Evolutionary conservation across 53 echinoderm and acorn worm species (phyloP), one percentile per base, ranked within the genome.

Genomic region (Apostichopus leukothele): DNA sequence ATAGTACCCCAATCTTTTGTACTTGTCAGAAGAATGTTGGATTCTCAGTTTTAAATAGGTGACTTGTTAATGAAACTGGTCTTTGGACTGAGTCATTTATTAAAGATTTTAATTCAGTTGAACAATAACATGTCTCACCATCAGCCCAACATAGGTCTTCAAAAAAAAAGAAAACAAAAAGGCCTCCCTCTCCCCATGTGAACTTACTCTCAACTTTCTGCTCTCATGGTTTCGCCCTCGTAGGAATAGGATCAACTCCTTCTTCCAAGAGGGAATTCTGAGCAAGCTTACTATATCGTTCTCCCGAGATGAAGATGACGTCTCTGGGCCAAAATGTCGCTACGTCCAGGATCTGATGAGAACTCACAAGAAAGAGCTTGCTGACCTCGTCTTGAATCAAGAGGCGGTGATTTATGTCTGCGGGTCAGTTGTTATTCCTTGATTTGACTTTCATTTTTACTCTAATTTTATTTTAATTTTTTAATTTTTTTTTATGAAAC

Each of bases 261-360:
- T 92, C 81, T 59, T 89, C 20, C 66, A 86, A 26, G 73, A 18
- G 22, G 93, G 94, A 16, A 78, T 93, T 68, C 89, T 98, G 22
- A 90, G 93, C 75, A 88, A 88, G 23, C 89, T 98, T 20, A 90
- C 61, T 51, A 84, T 94, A 13, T 89, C 94, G 23, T 98, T 98
- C 83, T 98, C 98, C 0, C 90, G 98, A 55, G 96, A 96, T 23
- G 63, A 83, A 63, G 52, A 54, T 13, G 80, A 88, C 13, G 74
- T 5, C 25, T 63, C 16, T 10, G 60, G 78, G 22, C 25, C 59
- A 4, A 53, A 73, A 11, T n/a, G 14, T 20, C 94, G 92, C 20
- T 98, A 98, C 73, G 98, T 98, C 18, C 98, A 98, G 86, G 98
- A 98, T 75, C 92, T 89, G 76, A 84, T 98, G 89, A 96, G 76